Base-by-base conservation (phyloP, 2,113 vertebrate species). In the Mustelus asterias region DNA sequence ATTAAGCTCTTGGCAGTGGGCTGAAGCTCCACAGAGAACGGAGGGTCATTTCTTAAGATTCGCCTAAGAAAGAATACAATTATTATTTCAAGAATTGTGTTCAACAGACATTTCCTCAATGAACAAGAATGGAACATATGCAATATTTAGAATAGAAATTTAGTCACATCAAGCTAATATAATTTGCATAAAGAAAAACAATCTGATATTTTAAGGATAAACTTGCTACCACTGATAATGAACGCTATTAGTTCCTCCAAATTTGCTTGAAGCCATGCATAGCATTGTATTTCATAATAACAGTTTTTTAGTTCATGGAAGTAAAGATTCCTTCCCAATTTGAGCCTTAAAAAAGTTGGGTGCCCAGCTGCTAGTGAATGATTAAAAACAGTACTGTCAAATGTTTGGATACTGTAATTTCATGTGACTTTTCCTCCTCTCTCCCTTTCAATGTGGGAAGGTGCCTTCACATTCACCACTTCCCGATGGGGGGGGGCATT, bases 11-110 rank as follows among this genome's bases (percentile, higher is more conserved):
- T 86, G 11, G 89, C 89, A 44, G 96, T 67, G 24, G 85, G 26
- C 22, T 90, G 54, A 93, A 96, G 94, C 41, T 70, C 96, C 18
- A 65, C 63, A 70, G 96, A 41, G 90, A 96, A 96, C 60, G 96
- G 65, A 37, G 96, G 96, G 18, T 96, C 89, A 72, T 90, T 96
- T 90, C 72, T 86, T 65, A 96, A 76, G 69, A 96, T 96, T 94
- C 96, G 85, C 70, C 96, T 96, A 60, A 65, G 69, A 60, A 76
- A 69, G 69, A 44, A 69, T 18, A 69, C 20, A 29, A 37, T 94
- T 44, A 41, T 94, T 94, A 41, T 44, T 44, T 70, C 92, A 94
- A 70, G 41, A 94, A 4, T 60, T 90, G 11, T 90, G 33, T 60
- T 90, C 24, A 54, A 60, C 10, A 16, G 88, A 90, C 24, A 90